Evolutionary conservation across 2,113 vertebrate genomes (phyloP), one percentile per base, ranked within the genome.

Genomic region (Austrofundulus limnaeus): DNA sequence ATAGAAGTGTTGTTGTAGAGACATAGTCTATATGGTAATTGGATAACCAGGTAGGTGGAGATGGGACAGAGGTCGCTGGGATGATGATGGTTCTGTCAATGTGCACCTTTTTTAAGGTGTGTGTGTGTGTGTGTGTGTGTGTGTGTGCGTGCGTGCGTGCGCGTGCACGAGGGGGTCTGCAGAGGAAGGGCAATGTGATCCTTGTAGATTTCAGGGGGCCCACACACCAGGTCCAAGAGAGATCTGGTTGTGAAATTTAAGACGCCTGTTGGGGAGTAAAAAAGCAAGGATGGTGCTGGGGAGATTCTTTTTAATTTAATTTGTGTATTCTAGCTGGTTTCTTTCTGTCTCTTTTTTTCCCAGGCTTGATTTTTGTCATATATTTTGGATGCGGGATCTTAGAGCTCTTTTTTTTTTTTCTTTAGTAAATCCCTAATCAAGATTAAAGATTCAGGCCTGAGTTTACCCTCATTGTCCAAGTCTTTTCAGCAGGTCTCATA

Each of bases 181-280:
- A 81, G 78, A 78, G 78, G 75, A 84, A 87, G 83, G 77, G 89
- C 87, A 90, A 91, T 87, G 86, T 87, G 86, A 90, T 91, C 85
- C 87, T 83, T 72, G 57, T 76, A 75, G 81, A 81, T 88, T 86
- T 86, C 77, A 80, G 86, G 82, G n/a, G 87, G 88, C 83, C 88
- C 85, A 85, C 86, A 90, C 85, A 86, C 78, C 88, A 85, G 79
- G 84, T 87, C 66, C 66, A 68, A 71, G 72, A 85, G 72, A 85
- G 83, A 85, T 80, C 85, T 85, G 79, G 83, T 82, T 86, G 77
- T 90, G 88, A 92, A 92, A 93, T 88, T 80, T 76, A 89, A 92
- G 84, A 89, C 89, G 72, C 66, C 75, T 70, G 71, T 85, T 78
- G 60, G 54, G 77, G 73, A 83, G 82, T 68, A 64, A 78, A 66